phyloP scores from a whole-genome alignment of 23 tunicate species.

The Trididemnum clinides region DNA sequence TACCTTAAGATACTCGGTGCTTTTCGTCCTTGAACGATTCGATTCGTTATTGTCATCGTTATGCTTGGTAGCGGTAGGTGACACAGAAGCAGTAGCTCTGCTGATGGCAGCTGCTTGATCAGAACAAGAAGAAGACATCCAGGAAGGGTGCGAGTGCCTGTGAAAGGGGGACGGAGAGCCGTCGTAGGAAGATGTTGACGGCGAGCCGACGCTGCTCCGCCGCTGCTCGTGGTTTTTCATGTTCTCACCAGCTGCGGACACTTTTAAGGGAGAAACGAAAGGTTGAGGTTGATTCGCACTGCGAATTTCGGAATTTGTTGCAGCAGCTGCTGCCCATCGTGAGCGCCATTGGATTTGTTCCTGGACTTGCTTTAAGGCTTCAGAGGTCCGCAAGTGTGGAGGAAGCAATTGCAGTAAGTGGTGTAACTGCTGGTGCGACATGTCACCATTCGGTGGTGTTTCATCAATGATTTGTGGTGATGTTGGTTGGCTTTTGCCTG shows the following conservation, averaged over 20 bases:
- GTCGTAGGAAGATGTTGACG: conserved; percentile 63
- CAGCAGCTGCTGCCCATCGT: conserved; percentile 5
- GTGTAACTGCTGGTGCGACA: conserved; percentile 34
- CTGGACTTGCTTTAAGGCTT: conserved; percentile 41
- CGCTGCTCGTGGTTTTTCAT: background rate
- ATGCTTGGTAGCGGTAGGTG: background rate
- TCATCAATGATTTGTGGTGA: background rate
- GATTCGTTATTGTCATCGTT: background rate
- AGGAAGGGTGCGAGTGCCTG: background rate
- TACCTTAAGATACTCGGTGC: background rate
- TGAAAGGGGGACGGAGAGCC: conserved; percentile 67
- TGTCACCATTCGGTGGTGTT: background rate
- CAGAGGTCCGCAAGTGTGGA: conserved; percentile 50
- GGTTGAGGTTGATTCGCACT: background rate
- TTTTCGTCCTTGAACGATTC: background rate
- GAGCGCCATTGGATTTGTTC: conserved; percentile 44
- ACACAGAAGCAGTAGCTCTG: background rate
- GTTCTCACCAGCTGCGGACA: background rate
- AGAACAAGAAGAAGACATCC: background rate
- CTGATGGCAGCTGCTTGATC: background rate
- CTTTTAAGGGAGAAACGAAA: background rate
- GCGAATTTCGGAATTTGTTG: background rate
- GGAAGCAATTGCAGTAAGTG: conserved; percentile 34
- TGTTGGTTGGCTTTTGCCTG: background rate
- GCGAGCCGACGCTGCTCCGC: conserved; percentile 55